phyloP scores from a whole-genome alignment of 2,888 invertebrate species.

The Nysson spinosus region DNA sequence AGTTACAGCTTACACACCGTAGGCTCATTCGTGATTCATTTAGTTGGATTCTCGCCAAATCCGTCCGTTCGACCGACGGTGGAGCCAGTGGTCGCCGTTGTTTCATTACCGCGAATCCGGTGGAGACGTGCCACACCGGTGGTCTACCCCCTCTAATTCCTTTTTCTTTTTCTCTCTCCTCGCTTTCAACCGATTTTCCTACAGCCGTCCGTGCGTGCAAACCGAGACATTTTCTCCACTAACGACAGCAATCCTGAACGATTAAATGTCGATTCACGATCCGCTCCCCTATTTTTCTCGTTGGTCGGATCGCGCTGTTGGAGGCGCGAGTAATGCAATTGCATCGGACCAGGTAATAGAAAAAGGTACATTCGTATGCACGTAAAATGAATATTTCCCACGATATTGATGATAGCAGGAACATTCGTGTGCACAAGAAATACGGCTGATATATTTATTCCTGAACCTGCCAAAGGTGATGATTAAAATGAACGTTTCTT shows the following conservation, averaged over 20 bases:
- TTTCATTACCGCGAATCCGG: constrained; percentile 53
- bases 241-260: constrained; percentile 39
- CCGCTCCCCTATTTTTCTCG: constrained; percentile 24
- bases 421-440: no score
- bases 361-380: no score
- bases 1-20: constrained; percentile 59
- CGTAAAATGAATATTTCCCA: no score
- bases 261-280: constrained; percentile 51
- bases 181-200: constrained; percentile 2
- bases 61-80: constrained; percentile 50
- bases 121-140: constrained; percentile 41
- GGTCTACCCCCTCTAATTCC: neutral
- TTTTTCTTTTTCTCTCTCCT: no score
- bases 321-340: constrained; percentile 28
- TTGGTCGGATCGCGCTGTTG: constrained; percentile 2
- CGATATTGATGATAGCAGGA: no score
- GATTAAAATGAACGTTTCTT: no score
- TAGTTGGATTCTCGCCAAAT: constrained; percentile 68
- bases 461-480: no score
- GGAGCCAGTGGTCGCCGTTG: constrained; percentile 40
- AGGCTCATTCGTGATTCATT: constrained; percentile 67
- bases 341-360: no score
- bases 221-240: constrained; percentile 35
- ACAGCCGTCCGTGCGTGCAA: constrained; percentile 21
- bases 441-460: no score